Conservation (phyloP, 2,888 invertebrate genomes). For the Aphelenchoides bicaudatus region DNA sequence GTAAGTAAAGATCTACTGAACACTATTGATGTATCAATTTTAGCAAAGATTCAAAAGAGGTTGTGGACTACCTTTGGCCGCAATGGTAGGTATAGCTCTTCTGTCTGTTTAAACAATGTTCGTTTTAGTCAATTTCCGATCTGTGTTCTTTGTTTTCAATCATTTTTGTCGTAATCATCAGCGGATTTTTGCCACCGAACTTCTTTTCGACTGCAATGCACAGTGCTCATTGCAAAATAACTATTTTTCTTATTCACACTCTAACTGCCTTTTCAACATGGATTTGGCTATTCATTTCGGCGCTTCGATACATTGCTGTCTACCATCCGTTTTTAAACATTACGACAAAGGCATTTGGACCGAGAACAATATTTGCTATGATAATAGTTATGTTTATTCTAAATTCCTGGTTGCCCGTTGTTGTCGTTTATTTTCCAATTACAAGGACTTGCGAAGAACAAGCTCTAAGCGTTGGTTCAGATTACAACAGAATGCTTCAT, state of each 20-base stretch:
- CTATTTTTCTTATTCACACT: conserved; percentile 29
- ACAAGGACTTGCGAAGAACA: conserved; percentile 26
- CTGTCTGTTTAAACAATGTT: too few relatives aligned
- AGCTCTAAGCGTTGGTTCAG: conserved; percentile 19
- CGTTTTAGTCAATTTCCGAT: conserved; percentile 32
- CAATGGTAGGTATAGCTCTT: too few relatives aligned
- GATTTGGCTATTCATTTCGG: conserved; percentile 37
- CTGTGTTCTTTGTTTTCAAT: conserved; percentile 28
- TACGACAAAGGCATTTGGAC: conserved; percentile 27
- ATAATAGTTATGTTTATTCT: conserved; percentile 22
- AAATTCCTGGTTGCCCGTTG: conserved; percentile 30
- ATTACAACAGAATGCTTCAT: conserved; percentile 31
- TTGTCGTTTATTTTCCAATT: conserved; percentile 21
- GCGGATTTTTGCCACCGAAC: conserved; percentile 25
- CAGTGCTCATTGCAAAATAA: conserved; percentile 30
- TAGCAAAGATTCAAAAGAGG: conserved; percentile 35
- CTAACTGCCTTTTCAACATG: conserved; percentile 34
- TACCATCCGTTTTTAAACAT: conserved; percentile 36
- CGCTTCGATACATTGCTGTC: conserved; percentile 35
- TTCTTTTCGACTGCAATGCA: conserved; percentile 17
- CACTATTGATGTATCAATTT: conserved; percentile 9
- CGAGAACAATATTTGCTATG: conserved; percentile 24
- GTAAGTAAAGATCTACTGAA: conserved; percentile 20
- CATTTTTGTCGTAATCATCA: conserved; percentile 26
- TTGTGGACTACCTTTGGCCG: conserved; percentile 34